These are phyloP conservation scores for Brachystomella parvula DNA, from an alignment of 1,140 invertebrate genomes.

Conservation along the genomic window DNA sequence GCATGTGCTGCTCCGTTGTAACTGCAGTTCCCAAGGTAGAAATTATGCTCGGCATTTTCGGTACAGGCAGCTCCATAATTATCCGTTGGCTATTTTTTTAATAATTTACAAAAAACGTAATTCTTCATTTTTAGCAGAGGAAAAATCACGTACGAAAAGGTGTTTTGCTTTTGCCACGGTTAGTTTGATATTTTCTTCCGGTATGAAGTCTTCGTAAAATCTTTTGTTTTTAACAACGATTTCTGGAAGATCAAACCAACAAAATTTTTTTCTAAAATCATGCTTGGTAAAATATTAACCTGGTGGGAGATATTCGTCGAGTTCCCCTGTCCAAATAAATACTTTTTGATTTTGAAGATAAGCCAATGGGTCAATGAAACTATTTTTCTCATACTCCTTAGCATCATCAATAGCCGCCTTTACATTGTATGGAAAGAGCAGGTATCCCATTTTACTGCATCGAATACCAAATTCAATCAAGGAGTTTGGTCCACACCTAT, in stretches of 20 bases:
- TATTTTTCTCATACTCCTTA: conserved; percentile 7
- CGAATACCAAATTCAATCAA: conserved; percentile 24
- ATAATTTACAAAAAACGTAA: too few species aligned
- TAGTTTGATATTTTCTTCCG: conserved; percentile 9
- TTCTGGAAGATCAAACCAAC: conserved; percentile 13
- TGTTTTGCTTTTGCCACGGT: conserved; percentile 22
- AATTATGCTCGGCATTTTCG: conserved; percentile 10
- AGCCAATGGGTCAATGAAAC: conserved; percentile 26
- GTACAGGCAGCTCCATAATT: neutral
- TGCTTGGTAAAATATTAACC: conserved; percentile 6
- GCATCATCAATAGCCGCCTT: conserved; percentile 22
- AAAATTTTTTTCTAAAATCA: too few species aligned
- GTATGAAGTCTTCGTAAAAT: conserved; percentile 25
- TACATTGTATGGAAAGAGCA: conserved; percentile 27
- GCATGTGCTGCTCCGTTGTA: neutral
- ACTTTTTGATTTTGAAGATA: conserved; percentile 23
- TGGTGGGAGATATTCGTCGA: conserved; percentile 30
- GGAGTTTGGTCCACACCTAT: conserved; percentile 24
- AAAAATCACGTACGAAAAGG: conserved; percentile 27
- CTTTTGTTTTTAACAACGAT: conserved; percentile 25
- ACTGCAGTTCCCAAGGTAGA: conserved; percentile 1
- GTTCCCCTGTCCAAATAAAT: conserved; percentile 29
- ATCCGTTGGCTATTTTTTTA: neutral
- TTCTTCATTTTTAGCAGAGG: too few species aligned
- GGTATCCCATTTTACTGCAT: conserved; percentile 17